A percentile compares a stretch with the other conserved stretches of the same genome.
Evolutionary conservation across 2,797 vertebrate species (phyloP).

Genomic region (Sebastes steindachneri): DNA sequence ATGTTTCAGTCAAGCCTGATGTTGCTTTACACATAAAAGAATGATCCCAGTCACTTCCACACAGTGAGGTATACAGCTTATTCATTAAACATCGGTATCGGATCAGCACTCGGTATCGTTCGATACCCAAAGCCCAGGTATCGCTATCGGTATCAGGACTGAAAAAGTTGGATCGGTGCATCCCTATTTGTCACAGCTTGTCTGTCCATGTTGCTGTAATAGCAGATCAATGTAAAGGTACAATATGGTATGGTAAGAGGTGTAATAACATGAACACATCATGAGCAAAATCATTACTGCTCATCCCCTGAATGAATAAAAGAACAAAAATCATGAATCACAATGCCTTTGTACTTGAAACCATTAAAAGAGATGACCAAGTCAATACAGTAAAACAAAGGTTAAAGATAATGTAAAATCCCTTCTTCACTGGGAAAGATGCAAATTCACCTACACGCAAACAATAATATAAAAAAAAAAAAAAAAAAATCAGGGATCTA

Average conservation of each 20-base stretch:
- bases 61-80: too few relatives aligned
- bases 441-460: background rate
- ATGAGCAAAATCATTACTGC: background rate
- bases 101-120: too few relatives aligned
- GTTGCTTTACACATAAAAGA: too few relatives aligned
- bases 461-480: background rate
- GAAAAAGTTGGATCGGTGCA: too few relatives aligned
- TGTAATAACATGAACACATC: background rate
- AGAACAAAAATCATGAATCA: background rate
- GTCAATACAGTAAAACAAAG: background rate
- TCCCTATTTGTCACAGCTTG: background rate
- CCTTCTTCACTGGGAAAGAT: background rate
- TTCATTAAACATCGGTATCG: too few relatives aligned
- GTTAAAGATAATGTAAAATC: background rate
- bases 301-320: background rate
- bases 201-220: background rate
- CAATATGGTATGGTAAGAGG: background rate
- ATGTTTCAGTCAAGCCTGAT: too few relatives aligned
- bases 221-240: background rate
- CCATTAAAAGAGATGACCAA: background rate
- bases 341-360: background rate
- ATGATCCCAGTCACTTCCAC: too few relatives aligned
- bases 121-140: too few relatives aligned
- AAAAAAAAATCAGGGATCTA: slow-evolving; percentile 3
- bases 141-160: too few relatives aligned